A percentile compares a stretch with the other conserved stretches of the same genome.
Conservation (phyloP, 2,797 vertebrate genomes). For the Saxicola maurus region DNA sequence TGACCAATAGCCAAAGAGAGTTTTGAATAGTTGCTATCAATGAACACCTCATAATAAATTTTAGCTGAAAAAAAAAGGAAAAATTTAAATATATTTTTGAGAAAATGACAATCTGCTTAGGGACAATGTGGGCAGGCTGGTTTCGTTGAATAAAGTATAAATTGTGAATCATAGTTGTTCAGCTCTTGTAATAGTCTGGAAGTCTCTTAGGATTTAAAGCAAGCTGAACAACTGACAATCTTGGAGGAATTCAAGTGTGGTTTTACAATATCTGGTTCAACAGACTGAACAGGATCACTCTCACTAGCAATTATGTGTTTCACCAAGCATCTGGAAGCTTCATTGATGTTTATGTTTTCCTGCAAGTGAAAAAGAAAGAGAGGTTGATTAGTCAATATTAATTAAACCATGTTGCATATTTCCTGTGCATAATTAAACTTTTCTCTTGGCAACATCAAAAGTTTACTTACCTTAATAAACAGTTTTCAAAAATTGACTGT, state of each 20-base stretch:
- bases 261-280: slow-evolving; percentile 85
- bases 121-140: neutral
- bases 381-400: slow-evolving; percentile 32
- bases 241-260: slow-evolving; percentile 80
- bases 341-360: slow-evolving; percentile 94
- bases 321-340: slow-evolving; percentile 92
- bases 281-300: slow-evolving; percentile 82
- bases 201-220: slow-evolving; percentile 79
- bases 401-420: neutral
- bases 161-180: slow-evolving; percentile 11
- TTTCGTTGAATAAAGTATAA: neutral
- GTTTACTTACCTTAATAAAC: neutral
- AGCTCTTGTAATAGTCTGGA: slow-evolving; percentile 20
- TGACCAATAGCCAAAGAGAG: neutral
- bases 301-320: slow-evolving; percentile 95
- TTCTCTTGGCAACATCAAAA: neutral
- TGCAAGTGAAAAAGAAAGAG: slow-evolving; percentile 50
- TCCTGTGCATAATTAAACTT: neutral
- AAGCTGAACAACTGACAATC: slow-evolving; percentile 82
- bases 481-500: neutral
- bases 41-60: neutral
- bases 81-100: neutral
- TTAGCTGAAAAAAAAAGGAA: neutral
- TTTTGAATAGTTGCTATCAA: neutral
- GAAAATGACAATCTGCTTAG: neutral